Percentiles rank a stretch among this genome's conserved stretches.
Evolutionary conservation across 2,797 vertebrate species (phyloP).

Genomic region (Sarcoramphus papa): DNA sequence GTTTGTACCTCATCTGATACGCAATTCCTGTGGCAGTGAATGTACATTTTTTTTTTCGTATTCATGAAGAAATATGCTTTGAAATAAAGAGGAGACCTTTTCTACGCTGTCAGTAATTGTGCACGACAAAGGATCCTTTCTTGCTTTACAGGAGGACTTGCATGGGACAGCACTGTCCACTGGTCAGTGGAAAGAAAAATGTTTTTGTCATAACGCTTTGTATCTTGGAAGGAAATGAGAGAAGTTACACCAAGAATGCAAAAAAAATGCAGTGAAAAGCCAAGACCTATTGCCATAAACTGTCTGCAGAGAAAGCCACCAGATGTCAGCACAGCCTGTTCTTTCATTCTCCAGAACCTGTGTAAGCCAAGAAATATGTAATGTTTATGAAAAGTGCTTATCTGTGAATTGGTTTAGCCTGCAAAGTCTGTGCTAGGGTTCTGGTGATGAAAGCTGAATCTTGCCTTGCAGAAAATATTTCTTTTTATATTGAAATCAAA

Average conservation of each 20-base stretch:
- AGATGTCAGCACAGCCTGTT: conserved; percentile 74
- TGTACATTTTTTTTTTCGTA: background rate
- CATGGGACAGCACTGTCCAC: background rate
- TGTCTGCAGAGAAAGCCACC: conserved; percentile 42
- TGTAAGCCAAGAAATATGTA: background rate
- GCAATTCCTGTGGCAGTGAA: background rate
- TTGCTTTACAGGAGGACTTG: background rate
- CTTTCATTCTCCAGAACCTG: background rate
- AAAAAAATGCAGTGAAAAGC: background rate
- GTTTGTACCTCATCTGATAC: background rate
- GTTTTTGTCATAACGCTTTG: background rate
- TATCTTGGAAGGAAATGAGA: background rate
- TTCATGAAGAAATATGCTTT: background rate
- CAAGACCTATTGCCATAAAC: background rate
- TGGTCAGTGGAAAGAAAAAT: background rate
- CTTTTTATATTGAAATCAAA: conserved; percentile 20
- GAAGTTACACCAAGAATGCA: background rate
- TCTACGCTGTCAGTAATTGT: background rate
- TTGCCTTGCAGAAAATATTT: conserved; percentile 6
- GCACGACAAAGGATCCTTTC: background rate
- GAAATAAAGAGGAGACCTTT: background rate
- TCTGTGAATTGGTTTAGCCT: background rate
- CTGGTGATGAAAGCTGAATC: background rate
- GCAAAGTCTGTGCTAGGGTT: background rate
- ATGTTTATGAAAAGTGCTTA: background rate